These are phyloP conservation scores for Polia nebulosa DNA, from an alignment of 2,888 invertebrate species.

Conservation along the genomic window DNA sequence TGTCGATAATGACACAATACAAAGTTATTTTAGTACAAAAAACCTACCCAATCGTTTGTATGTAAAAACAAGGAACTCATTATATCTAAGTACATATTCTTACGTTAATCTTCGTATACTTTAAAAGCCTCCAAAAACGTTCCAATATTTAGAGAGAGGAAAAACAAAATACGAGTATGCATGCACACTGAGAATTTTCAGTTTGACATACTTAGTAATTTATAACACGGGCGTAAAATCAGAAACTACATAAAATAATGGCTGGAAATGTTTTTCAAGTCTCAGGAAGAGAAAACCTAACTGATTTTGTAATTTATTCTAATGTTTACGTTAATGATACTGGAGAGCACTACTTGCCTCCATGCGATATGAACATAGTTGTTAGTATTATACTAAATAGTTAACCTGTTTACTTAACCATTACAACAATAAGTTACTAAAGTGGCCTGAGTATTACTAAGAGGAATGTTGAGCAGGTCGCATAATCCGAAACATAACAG, in stretches of 20 bases:
- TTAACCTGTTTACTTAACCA: slow-evolving; percentile 43
- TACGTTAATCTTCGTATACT: slow-evolving; percentile 89
- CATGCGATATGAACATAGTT: slow-evolving; percentile 19
- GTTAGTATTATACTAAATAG: slow-evolving; percentile 45
- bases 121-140: slow-evolving; percentile 90
- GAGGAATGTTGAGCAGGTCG: slow-evolving; percentile 18
- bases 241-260: slow-evolving; percentile 53
- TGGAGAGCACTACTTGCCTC: slow-evolving; percentile 20
- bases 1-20: slow-evolving; percentile 62
- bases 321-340: slow-evolving; percentile 19
- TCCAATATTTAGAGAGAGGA: slow-evolving; percentile 71
- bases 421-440: slow-evolving; percentile 62
- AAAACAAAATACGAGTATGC: slow-evolving; percentile 79
- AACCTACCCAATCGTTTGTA: slow-evolving; percentile 80
- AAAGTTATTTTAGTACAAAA: slow-evolving; percentile 71
- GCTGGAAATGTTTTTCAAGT: slow-evolving; percentile 50
- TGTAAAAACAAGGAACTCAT: slow-evolving; percentile 86
- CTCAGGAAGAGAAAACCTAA: slow-evolving; percentile 6
- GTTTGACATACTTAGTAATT: slow-evolving; percentile 35
- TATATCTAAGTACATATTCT: slow-evolving; percentile 90
- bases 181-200: slow-evolving; percentile 55
- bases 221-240: slow-evolving; percentile 36
- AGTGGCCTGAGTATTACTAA: slow-evolving; percentile 60
- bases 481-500: slow-evolving; percentile 6
- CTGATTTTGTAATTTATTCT: slow-evolving; percentile 28